Percentiles rank a stretch among this genome's conserved stretches.
Evolutionary conservation across 2,888 invertebrate species (phyloP).

Genomic region (Chironomus riparius): DNA sequence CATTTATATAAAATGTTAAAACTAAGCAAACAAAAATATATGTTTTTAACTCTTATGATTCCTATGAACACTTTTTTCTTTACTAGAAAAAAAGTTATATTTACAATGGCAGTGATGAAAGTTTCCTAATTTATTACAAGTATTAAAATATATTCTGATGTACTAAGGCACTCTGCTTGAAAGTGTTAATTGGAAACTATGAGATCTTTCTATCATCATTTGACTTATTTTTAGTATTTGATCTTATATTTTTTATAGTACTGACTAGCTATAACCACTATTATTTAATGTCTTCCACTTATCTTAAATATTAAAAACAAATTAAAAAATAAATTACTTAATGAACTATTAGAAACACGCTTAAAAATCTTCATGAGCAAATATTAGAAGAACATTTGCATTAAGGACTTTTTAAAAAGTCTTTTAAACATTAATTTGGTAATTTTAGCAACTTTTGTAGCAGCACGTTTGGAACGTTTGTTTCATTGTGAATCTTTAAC

Average conservation of each 20-base stretch:
- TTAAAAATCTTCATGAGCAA: background rate
- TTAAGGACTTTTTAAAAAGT: too few species aligned
- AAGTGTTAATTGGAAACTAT: background rate
- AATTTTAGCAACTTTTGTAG: constrained; percentile 1
- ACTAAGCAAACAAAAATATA: constrained; percentile 27
- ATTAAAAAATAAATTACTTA: constrained; percentile 9
- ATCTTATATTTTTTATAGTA: background rate
- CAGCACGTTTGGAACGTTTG: constrained; percentile 11
- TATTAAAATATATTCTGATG: too few species aligned
- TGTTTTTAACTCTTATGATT: background rate
- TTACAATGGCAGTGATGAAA: constrained; percentile 24
- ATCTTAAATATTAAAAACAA: constrained; percentile 7
- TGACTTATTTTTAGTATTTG: background rate
- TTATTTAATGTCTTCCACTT: background rate
- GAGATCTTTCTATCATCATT: background rate
- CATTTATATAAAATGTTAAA: constrained; percentile 4
- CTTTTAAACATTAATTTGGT: background rate
- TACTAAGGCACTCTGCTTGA: constrained; percentile 7
- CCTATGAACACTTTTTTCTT: background rate
- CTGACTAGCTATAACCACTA: constrained; percentile 3
- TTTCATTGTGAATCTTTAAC: background rate
- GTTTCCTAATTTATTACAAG: background rate
- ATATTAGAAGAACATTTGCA: background rate
- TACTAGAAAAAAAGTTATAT: background rate
- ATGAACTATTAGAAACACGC: background rate